Base-by-base conservation (phyloP, 2,797 vertebrate species). In the Myotis vivesi region DNA sequence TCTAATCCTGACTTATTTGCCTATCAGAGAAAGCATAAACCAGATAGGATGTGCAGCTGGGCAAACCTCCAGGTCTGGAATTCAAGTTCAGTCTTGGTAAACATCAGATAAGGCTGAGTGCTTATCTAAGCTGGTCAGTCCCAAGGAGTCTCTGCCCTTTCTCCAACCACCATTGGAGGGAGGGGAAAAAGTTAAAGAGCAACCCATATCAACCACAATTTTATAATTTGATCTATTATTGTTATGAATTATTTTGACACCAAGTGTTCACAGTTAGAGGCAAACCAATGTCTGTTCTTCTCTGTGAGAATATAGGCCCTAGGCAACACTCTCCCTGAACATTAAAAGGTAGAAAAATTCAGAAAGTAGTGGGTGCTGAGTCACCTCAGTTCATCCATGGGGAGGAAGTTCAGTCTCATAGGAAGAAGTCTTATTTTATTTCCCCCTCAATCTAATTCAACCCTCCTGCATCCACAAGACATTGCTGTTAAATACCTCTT, bases 1-100 rank as follows among this genome's bases (percentile, higher is more conserved):
- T 96, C 93, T 96, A 93, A 96, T 96, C 85, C 87, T 94, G 51
- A 77, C 71, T 84, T 76, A 87, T 96, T 90, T 90, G 55, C 72
- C 38, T 16, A 1, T 53, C 53, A 19, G 85, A 82, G 96, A 94
- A 83, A 64, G 12, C 82, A 77, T 81, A 68, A 69, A 71, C 44
- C 88, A 95, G 53, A 91, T 73, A 94, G 51, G 23, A 96, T 90
- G 44, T 86, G 68, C 22, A 22, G n/a, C 51, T 44, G 20, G 75
- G 92, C 68, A 49, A 17, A 38, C 13, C 51, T 96, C 92, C 92
- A 94, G 81, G 72, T 64, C 92, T 72, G 64, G 69, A 88, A 90
- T 92, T 95, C 83, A 33, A 55, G 64, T 81, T 95, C 85, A 79
- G 59, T 93, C 46, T 53, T 62, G 76, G 85, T 82, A 92, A 71